Evolutionary conservation across 2,888 invertebrate genomes (phyloP).

Genomic region (Nephrocerus scutellatus): DNA sequence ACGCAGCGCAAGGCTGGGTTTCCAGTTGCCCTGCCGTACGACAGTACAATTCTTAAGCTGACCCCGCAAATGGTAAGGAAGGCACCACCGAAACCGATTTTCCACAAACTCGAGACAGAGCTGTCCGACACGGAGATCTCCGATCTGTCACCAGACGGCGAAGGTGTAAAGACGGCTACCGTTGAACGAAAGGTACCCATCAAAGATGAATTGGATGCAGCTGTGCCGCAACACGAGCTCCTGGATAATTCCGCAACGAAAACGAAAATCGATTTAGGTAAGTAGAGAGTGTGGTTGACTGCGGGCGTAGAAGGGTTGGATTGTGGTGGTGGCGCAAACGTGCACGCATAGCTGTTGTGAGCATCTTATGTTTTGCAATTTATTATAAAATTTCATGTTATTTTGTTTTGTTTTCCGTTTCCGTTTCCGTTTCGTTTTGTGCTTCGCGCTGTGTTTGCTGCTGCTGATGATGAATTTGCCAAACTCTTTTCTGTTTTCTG

Average conservation of each 20-base stretch:
- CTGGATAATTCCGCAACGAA: slow-evolving; percentile 81
- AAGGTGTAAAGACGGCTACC: slow-evolving; percentile 65
- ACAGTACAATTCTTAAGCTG: slow-evolving; percentile 64
- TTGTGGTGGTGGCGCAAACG: too few relatives aligned
- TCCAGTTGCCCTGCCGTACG: slow-evolving; percentile 73
- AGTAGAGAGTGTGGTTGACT: slow-evolving; percentile 20
- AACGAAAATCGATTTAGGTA: slow-evolving; percentile 71
- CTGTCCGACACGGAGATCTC: slow-evolving; percentile 82
- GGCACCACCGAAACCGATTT: slow-evolving; percentile 64
- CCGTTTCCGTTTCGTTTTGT: background rate
- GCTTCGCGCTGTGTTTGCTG: background rate
- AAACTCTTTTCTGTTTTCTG: background rate
- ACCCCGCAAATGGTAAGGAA: slow-evolving; percentile 71
- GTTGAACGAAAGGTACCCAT: slow-evolving; percentile 63
- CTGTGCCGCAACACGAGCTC: slow-evolving; percentile 79
- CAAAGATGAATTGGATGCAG: slow-evolving; percentile 74
- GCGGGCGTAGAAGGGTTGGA: too few relatives aligned
- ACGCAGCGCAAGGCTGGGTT: slow-evolving; percentile 85
- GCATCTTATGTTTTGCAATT: background rate
- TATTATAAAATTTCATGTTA: slow-evolving; percentile 5
- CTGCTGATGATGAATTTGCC: background rate
- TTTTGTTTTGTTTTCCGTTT: slow-evolving; percentile 13
- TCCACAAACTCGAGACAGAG: slow-evolving; percentile 63
- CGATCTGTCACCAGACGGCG: slow-evolving; percentile 68
- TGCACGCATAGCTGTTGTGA: too few relatives aligned